These are phyloP conservation scores for Danaus plexippus DNA, from an alignment of 1,140 invertebrate genomes.

Conservation along the genomic window DNA sequence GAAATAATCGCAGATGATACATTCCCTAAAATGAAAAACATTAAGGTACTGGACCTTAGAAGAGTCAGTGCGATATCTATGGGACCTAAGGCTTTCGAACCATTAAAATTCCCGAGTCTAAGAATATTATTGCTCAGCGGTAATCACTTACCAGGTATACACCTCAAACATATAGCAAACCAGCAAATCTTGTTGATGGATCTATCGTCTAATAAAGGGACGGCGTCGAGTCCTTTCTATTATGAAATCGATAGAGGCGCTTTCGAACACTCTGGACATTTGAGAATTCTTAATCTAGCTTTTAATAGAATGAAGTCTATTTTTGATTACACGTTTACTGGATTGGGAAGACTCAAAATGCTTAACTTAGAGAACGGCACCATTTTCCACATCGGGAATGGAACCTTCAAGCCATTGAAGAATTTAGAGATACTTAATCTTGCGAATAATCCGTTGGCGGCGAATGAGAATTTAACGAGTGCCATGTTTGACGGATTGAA, in stretches of 20 bases:
- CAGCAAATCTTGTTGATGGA: conserved; percentile 65
- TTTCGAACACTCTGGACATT: conserved; percentile 38
- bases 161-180: conserved; percentile 58
- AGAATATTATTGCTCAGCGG: conserved; percentile 61
- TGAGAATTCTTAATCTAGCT: conserved; percentile 59
- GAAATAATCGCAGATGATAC: conserved; percentile 60
- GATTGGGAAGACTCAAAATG: conserved; percentile 58
- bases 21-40: conserved; percentile 70
- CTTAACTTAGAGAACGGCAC: conserved; percentile 70
- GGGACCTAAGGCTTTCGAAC: conserved; percentile 44
- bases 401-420: conserved; percentile 54
- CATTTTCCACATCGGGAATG: conserved; percentile 60
- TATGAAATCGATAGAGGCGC: conserved; percentile 59
- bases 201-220: conserved; percentile 64
- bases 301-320: conserved; percentile 67
- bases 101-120: conserved; percentile 61
- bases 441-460: conserved; percentile 68
- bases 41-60: conserved; percentile 65
- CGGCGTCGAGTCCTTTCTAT: conserved; percentile 48
- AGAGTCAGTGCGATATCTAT: conserved; percentile 52
- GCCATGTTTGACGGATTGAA: conserved; percentile 65
- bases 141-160: conserved; percentile 66
- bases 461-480: conserved; percentile 45
- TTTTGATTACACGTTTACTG: conserved; percentile 63
- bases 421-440: conserved; percentile 69